Conservation (phyloP, 2,888 invertebrate species). For the Psylliodes chrysocephalus region DNA sequence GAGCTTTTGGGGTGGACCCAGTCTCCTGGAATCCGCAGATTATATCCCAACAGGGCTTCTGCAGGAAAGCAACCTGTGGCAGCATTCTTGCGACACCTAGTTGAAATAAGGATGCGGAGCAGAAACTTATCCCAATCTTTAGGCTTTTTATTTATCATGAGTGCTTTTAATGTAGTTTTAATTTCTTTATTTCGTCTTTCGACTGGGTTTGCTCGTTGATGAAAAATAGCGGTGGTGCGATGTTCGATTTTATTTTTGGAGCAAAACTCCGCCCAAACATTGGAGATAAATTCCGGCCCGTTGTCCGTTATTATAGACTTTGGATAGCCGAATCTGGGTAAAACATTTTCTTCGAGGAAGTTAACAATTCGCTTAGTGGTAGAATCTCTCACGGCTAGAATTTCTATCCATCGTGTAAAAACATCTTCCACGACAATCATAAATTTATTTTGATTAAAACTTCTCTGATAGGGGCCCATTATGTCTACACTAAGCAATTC, state of each 20-base stretch:
- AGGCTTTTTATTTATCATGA: background rate
- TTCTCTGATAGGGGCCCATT: slow-evolving; percentile 27
- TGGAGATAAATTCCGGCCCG: background rate
- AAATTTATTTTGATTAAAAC: slow-evolving; percentile 14
- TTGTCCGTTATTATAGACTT: too few species aligned
- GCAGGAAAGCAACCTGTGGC: background rate
- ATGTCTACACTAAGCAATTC: slow-evolving; percentile 16
- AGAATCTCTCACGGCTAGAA: background rate
- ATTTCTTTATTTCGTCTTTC: background rate
- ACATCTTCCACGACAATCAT: slow-evolving; percentile 14
- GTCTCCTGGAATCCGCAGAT: background rate
- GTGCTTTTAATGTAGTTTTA: too few species aligned
- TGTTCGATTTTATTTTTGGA: too few species aligned
- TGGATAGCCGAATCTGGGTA: too few species aligned
- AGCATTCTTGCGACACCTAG: too few species aligned
- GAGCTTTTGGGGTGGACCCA: too few species aligned
- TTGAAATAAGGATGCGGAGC: background rate
- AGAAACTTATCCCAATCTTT: background rate
- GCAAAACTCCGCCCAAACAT: too few species aligned
- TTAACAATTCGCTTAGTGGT: background rate
- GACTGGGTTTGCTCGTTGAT: background rate
- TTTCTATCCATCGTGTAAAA: slow-evolving; percentile 28
- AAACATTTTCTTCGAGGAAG: too few species aligned
- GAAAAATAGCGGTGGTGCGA: too few species aligned
- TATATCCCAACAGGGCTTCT: background rate